A percentile compares a stretch with the other conserved stretches of the same genome.
Conservation (phyloP, 2,113 vertebrate genomes). For the Ceratotherium simum region DNA sequence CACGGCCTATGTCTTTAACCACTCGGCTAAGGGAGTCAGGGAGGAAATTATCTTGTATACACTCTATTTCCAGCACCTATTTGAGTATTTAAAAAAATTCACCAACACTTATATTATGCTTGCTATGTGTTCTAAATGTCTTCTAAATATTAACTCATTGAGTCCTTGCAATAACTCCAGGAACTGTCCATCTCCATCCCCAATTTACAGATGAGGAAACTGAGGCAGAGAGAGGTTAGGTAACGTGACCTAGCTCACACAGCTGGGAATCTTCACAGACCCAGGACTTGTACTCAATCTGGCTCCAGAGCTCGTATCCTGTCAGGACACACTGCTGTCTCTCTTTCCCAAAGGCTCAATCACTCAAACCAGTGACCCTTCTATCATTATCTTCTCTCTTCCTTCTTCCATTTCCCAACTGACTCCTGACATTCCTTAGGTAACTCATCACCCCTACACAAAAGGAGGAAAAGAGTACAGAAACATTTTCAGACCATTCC, state of each 20-base stretch:
- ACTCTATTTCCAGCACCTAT: neutral
- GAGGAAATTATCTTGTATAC: neutral
- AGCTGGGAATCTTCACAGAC: neutral
- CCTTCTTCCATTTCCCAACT: neutral
- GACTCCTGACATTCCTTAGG: neutral
- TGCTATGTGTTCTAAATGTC: neutral
- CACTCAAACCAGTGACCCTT: too few species aligned
- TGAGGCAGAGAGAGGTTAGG: neutral
- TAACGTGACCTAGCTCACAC: neutral
- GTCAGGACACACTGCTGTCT: neutral
- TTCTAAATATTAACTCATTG: neutral
- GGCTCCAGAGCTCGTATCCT: neutral
- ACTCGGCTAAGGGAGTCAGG: neutral
- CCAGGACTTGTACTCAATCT: neutral
- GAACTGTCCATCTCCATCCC: neutral
- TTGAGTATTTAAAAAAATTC: neutral
- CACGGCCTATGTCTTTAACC: neutral
- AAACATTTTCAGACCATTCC: neutral
- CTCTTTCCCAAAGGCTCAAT: neutral
- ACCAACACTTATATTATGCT: neutral
- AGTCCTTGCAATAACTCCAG: neutral
- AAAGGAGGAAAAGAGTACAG: neutral
- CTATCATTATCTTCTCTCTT: neutral
- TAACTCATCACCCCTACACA: neutral
- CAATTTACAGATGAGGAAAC: neutral